Evolutionary conservation across 2,888 invertebrate species (phyloP).

Genomic region (Hemistola chrysoprasaria): DNA sequence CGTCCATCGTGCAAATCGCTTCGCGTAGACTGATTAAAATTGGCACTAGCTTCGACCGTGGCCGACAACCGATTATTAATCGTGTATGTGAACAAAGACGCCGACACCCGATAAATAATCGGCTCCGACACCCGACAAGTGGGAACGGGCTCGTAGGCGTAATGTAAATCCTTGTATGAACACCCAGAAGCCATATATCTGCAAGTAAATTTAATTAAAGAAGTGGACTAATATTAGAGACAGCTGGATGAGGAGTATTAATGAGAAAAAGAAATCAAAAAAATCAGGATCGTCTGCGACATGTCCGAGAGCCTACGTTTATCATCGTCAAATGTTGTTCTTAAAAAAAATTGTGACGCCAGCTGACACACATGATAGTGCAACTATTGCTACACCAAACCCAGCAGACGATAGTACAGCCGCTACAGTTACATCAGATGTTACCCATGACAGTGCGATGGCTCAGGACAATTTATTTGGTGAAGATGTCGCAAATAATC

Average conservation of each 20-base stretch:
- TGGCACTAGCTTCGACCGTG: too few species aligned
- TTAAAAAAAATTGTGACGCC: slow-evolving; percentile 30
- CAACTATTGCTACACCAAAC: too few species aligned
- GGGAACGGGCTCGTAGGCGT: too few species aligned
- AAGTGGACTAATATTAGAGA: slow-evolving; percentile 10
- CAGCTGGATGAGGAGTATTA: slow-evolving; percentile 24
- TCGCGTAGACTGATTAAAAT: too few species aligned
- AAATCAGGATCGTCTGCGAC: slow-evolving; percentile 27
- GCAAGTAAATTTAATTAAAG: too few species aligned
- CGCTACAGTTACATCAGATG: slow-evolving; percentile 10
- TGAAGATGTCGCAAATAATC: slow-evolving; percentile 26
- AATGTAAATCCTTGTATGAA: too few species aligned
- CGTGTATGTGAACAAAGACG: too few species aligned
- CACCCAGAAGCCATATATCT: too few species aligned
- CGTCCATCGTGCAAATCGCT: too few species aligned
- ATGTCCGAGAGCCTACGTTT: slow-evolving; percentile 32
- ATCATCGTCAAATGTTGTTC: slow-evolving; percentile 31
- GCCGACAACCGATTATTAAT: too few species aligned
- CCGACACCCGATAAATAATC: too few species aligned
- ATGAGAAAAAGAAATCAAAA: slow-evolving; percentile 27
- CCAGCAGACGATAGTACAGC: slow-evolving; percentile 11
- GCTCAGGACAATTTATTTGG: slow-evolving; percentile 21
- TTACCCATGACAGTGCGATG: slow-evolving; percentile 16
- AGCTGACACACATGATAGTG: slow-evolving; percentile 31
- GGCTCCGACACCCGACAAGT: too few species aligned